A percentile compares a stretch with the other conserved stretches of the same genome.
Conservation (phyloP, 1,140 invertebrate genomes). For the Papilio polyxenes region DNA sequence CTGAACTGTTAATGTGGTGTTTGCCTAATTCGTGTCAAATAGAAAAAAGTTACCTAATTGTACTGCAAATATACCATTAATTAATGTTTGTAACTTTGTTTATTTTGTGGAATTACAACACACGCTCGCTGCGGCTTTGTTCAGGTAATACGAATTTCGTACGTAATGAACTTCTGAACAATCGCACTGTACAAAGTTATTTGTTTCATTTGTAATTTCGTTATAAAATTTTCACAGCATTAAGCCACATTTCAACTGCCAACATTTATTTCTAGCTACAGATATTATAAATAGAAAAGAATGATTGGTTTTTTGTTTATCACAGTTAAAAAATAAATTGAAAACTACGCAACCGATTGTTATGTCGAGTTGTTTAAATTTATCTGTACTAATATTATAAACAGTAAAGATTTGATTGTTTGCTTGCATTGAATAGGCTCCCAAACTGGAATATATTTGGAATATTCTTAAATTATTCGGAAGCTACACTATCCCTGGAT, state of each 20-base stretch:
- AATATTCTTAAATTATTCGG: too few species aligned
- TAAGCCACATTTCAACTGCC: not conserved
- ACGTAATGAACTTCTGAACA: constrained; percentile 4
- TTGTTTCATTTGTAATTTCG: not conserved
- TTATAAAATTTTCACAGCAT: not conserved
- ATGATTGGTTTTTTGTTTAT: not conserved
- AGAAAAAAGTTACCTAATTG: not conserved
- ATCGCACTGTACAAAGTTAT: constrained; percentile 1
- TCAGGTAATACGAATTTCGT: constrained; percentile 15
- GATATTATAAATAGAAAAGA: not conserved
- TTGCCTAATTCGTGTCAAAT: not conserved
- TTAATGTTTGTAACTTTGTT: constrained; percentile 16
- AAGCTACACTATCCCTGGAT: too few species aligned
- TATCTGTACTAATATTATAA: not conserved
- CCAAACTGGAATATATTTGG: too few species aligned
- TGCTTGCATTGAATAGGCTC: too few species aligned
- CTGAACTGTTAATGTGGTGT: too few species aligned
- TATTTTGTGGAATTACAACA: not conserved
- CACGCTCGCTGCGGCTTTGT: not conserved
- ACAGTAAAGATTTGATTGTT: too few species aligned
- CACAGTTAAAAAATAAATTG: not conserved
- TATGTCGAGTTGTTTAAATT: not conserved
- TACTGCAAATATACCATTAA: not conserved
- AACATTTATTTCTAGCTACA: not conserved
- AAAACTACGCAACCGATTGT: not conserved